Evolutionary conservation across 2,797 vertebrate species (phyloP), one percentile per base, ranked within the genome.

Genomic region (Malurus splendens): DNA sequence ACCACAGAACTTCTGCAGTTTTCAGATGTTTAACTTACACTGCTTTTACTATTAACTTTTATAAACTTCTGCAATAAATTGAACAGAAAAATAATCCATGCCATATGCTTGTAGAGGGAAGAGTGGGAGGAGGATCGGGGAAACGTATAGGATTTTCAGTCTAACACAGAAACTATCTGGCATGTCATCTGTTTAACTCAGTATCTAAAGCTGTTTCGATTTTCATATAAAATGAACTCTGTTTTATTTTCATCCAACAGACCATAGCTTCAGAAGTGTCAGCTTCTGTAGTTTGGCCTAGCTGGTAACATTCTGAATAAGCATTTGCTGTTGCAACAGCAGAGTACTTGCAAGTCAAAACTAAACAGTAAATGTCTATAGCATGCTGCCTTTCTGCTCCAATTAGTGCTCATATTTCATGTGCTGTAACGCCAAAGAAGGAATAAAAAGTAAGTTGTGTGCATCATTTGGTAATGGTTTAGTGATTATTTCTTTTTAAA

Each of bases 281-380:
- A 64, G 50, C 66, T 89, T 89, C 76, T 89, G 33, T 77, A 75
- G 66, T 90, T 75, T 77, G 84, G 70, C 70, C 79, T 81, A 55
- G 62, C 51, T 52, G 42, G 33, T 90, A 72, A 54, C 38, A 25
- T 66, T 90, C 73, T 0, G 0, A 76, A 30, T 68, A 85, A 83
- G 62, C 3, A 3, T 75, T 88, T 90, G 65, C 90, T 86, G 25
- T 77, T 73, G 73, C 50, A 73, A 11, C 28, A 78, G 87, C 59
- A 92, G 51, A 55, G 48, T 44, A 60, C 61, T 82, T 89, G 47
- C 62, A 87, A 92, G 66, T 78, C 48, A 92, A 72, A 93, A 87
- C 66, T 38, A 79, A 93, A 55, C 48, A 87, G 51, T 82, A 78
- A 87, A 90, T 25, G 38, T 61, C 76, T 90, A 10, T 36, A 94